These are phyloP conservation scores for Phasia obesa DNA, from an alignment of 2,888 invertebrate genomes.

Conservation along the genomic window DNA sequence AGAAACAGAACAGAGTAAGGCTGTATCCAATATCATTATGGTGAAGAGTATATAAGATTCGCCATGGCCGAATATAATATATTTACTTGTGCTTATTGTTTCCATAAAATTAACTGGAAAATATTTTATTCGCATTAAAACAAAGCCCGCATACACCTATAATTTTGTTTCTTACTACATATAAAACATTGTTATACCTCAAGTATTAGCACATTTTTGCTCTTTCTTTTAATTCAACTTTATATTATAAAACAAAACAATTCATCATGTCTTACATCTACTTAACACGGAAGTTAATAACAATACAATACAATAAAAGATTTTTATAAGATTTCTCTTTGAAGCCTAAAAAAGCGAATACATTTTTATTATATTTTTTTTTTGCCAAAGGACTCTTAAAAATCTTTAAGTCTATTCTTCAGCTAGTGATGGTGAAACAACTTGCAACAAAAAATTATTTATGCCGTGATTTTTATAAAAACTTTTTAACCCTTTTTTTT, in stretches of 20 bases:
- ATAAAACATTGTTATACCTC: conserved; percentile 14
- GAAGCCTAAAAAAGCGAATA: conserved; percentile 59
- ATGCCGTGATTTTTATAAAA: conserved; percentile 44
- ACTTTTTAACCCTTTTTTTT: conserved; percentile 54
- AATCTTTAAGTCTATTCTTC: conserved; percentile 65
- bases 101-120: conserved; percentile 26
- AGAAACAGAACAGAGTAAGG: too few species aligned
- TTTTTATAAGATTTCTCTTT: conserved; percentile 45
- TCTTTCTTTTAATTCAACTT: conserved; percentile 19
- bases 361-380: conserved; percentile 58
- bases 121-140: not conserved
- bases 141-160: not conserved
- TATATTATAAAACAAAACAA: not conserved
- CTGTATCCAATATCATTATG: too few species aligned
- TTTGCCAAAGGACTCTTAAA: conserved; percentile 58
- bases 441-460: conserved; percentile 18
- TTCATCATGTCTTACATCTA: conserved; percentile 46
- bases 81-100: conserved; percentile 15
- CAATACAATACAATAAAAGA: conserved; percentile 63
- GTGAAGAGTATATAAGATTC: too few species aligned
- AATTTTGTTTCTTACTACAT: not conserved
- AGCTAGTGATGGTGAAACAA: not conserved
- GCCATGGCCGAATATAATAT: too few species aligned
- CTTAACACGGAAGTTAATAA: conserved; percentile 71
- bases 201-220: conserved; percentile 28